Base-by-base conservation (phyloP, 2,797 vertebrate species). In the Lateolabrax maculatus region DNA sequence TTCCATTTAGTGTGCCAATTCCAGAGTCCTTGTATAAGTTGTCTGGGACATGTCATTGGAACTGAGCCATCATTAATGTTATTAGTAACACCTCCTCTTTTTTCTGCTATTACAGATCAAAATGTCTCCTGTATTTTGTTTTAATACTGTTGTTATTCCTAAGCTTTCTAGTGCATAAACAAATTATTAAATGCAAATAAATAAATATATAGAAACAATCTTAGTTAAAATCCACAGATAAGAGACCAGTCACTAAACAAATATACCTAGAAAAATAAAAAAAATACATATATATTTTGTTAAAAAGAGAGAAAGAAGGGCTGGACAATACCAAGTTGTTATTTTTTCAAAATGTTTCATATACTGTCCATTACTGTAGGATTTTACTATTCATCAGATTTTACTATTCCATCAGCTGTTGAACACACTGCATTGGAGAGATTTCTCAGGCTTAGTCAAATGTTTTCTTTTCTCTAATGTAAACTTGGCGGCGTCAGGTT, bases 1-100 rank as follows among this genome's bases (percentile, higher is more conserved):
- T 55, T 65, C 56, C 49, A 43, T 46, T 48, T 62, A 66, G 51
- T 57, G 12, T 62, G 19, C 53, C 49, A 61, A 21, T 29, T 69
- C 5, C 43, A 56, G 31, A 29, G 25, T 4, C 9, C 1, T 23
- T 25, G 36, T 48, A 23, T 61, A n/a, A 48, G 2, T 34, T 75
- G 31, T 21, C 49, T 16, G 23, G 13, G 9, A 62, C 16, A 57
- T 41, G 62, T 60, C 1, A 21, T 36, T 74, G 55, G 34, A 71
- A 9, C 31, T 25, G 29, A 64, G 29, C 15, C 60, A 41, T 65
- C 27, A 21, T 65, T 31, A 39, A 61, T 46, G 37, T 49, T 60
- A 34, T 27, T 16, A 48, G 29, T 77, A 11, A 29, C 19, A 71
- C 9, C n/a, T n/a, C 31, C 3, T 23, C 41, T 15, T 9, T 41